Evolutionary conservation across 2,888 invertebrate genomes (phyloP), one percentile per base, ranked within the genome.

Genomic region (Capitulum mitella): DNA sequence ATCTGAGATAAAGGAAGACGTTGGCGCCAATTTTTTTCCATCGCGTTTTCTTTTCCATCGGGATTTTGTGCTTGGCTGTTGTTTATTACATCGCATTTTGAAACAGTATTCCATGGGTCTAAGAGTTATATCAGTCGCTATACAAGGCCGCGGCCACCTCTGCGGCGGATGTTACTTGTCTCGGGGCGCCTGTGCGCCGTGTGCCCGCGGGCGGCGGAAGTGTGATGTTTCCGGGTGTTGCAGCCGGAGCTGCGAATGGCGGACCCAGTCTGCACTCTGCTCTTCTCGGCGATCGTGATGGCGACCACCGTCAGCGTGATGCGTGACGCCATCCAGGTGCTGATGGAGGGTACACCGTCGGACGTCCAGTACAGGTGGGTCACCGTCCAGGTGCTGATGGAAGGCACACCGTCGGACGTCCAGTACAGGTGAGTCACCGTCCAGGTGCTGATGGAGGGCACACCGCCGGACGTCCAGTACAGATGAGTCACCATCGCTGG

Each of bases 191-290:
- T n/a, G n/a, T n/a, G n/a, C n/a, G n/a, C n/a, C n/a, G n/a, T n/a
- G n/a, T n/a, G n/a, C n/a, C n/a, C n/a, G n/a, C n/a, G n/a, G n/a
- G n/a, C n/a, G n/a, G n/a, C n/a, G n/a, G n/a, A n/a, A n/a, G n/a
- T n/a, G n/a, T n/a, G n/a, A n/a, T n/a, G n/a, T n/a, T n/a, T n/a
- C 6, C n/a, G 37, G 10, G 10, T 78, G 37, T 26, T 26, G n/a
- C 70, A 78, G 92, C 92, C 93, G 1, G 87, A 88, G 81, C 92
- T 91, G 79, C 91, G 92, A 86, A 86, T 92, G 81, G 92, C 92
- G 81, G 94, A 94, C 86, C 94, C 94, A 19, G 89, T 93, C 82
- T 94, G 94, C 87, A 94, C 94, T 81, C 90, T 94, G 84, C 85
- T 93, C 82, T 94, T 94, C 88, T 92, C 93, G 61, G 85, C 92